A percentile compares a stretch with the other conserved stretches of the same genome.
phyloP scores from a whole-genome alignment of 1,140 invertebrate species.

The Neuroterus valhalla region DNA sequence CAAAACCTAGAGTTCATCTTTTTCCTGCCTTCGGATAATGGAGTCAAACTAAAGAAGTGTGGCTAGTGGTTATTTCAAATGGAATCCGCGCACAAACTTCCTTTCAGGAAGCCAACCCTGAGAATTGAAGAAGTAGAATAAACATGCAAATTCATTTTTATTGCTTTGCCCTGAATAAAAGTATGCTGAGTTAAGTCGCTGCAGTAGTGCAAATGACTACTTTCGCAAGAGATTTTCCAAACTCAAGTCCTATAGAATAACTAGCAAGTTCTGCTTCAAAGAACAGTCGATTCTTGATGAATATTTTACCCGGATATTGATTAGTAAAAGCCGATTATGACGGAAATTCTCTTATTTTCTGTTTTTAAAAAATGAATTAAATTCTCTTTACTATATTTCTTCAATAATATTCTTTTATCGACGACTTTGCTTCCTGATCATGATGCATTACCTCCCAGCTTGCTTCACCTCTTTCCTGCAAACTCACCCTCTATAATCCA shows the following conservation, averaged over 20 bases:
- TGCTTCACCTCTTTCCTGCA: too few species aligned
- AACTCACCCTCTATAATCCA: too few species aligned
- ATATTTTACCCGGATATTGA: background rate
- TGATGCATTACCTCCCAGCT: too few species aligned
- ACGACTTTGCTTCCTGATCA: too few species aligned
- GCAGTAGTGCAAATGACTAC: conserved; percentile 15
- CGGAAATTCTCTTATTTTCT: background rate
- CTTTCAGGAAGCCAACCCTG: background rate
- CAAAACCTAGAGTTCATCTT: background rate
- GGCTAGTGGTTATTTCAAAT: too few species aligned
- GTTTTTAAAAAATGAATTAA: background rate
- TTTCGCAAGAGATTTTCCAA: conserved; percentile 14
- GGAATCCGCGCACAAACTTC: background rate
- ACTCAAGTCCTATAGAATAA: conserved; percentile 2
- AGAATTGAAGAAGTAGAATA: conserved; percentile 62
- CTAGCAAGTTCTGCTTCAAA: background rate
- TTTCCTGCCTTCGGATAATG: too few species aligned
- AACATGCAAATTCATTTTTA: conserved; percentile 67
- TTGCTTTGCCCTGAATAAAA: conserved; percentile 46
- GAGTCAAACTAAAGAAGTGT: too few species aligned
- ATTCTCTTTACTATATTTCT: background rate
- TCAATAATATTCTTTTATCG: too few species aligned
- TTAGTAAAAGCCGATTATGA: background rate
- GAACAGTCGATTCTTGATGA: background rate
- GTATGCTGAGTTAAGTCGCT: conserved; percentile 1